Base-by-base conservation (phyloP, 1,140 invertebrate genomes). In the Polyergus mexicanus region DNA sequence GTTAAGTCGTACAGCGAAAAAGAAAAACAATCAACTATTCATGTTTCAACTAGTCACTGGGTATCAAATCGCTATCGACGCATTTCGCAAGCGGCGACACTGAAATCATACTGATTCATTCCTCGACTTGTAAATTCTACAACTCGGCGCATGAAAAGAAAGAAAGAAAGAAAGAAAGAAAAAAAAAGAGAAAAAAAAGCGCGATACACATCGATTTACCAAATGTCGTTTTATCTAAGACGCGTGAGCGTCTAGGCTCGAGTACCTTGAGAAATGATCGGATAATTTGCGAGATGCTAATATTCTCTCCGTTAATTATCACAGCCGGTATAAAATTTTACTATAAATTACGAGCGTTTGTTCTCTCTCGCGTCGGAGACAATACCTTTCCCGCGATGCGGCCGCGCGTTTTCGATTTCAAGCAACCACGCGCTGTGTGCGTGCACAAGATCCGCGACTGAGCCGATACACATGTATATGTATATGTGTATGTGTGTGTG, bases 1-100 rank as follows among this genome's bases (percentile, higher is more conserved):
- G 47, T 80, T 78, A 77, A 85, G 71, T 32, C 58, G 84, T 86
- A 86, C 78, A 13, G 38, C 22, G 60, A 83, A 81, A 47, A 83
- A 32, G 54, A 83, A 74, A 83, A 83, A 83, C 78, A 83, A 62
- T 83, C 68, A 72, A 62, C 78, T 22, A 35, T 83, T 74, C 78
- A 7, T 83, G 78, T 83, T 83, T 83, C 54, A 83, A 44, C 68
- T 74, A 60, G 78, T 74, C 78, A 71, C 22, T 5, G 68, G 13
- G 38, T 83, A 74, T 83, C 78, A 83, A 74, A 74, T 74, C 78
- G 68, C 62, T 66, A 51, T 68, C 74, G 56, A 56, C 63, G 35
- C 41, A 47, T 83, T 83, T 83, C n/a, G 78, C 78, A 74, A 83
- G 60, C 68, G 56, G 51, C 66, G 78, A 83, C 69, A 72, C 54